Base-by-base conservation (phyloP, 2,113 vertebrate genomes). In the Coracopsis vasa region DNA sequence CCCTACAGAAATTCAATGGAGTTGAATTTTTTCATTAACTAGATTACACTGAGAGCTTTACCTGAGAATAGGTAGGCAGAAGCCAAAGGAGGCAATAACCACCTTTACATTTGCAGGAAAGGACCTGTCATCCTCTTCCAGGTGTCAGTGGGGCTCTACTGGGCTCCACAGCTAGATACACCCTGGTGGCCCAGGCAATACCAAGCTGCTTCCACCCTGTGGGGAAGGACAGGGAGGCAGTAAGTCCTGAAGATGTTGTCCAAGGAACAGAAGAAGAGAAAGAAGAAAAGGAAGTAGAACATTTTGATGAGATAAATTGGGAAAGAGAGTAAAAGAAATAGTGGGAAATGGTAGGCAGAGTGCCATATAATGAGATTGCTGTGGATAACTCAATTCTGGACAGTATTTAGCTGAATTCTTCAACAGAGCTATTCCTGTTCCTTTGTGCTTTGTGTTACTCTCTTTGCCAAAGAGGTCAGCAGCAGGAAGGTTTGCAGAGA, bases 401-500 rank as follows among this genome's bases (percentile, higher is more conserved):
- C 74, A 88, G 47, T 45, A 80, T 83, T 66, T 67, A 33, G 45
- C 28, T 74, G 60, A 89, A 53, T 45, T 67, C 83, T 69, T 86
- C 50, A 88, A 80, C 31, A 81, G 37, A 41, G 41, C 1, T 0
- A 29, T 54, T 37, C 65, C 47, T 48, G 44, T 11, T 42, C 24
- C 51, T 72, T 82, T 48, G 42, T 39, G 48, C 53, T 73, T 16
- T 47, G 2, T 13, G 44, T 50, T 71, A 86, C 39, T 64, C 17
- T 86, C 44, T 37, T 60, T 51, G 51, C 37, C 73, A 53, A 48
- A 67, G 47, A 86, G 61, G 51, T 84, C 66, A 47, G 27, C 31
- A 74, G 78, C 87, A 72, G 81, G 48, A 89, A 82, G 53, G 58
- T 39, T 87, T 89, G 44, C 56, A 71, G 83, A 90, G 88, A 81